Base-by-base conservation (phyloP, 2,888 invertebrate species). In the Drosophila macrospina region DNA sequence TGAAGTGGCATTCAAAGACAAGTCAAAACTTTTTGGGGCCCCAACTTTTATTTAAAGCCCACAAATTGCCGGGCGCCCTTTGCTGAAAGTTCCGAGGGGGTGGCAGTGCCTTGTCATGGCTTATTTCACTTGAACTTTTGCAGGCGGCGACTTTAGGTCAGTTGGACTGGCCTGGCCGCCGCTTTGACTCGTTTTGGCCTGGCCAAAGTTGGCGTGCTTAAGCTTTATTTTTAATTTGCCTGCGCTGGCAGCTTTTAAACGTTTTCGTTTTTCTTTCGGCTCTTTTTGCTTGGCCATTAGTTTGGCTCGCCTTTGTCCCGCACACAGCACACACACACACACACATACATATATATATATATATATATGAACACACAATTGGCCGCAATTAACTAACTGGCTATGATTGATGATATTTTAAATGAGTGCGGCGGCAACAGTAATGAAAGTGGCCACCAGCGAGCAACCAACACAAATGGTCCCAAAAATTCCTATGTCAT, bases 361-460 rank as follows among this genome's bases (percentile, higher is more conserved):
- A 13, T 16, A 20, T 20, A 20, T 20, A 20, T 20, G 6, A 39
- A 5, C 41, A 55, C 45, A 63, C 64, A 77, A 64, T 71, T 52
- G 76, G 39, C 42, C 75, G 78, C 86, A 89, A 88, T 90, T 89
- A 90, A 88, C 88, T 76, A 80, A 78, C 83, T 69, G 72, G 67
- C 83, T 74, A 85, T 90, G 90, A 90, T 90, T 90, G 90, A 90
- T 90, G 90, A 89, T 87, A 72, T 90, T 90, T 90, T 89, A 89
- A 89, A 86, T 89, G 88, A 83, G 81, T 67, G 70, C 78, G 81
- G 70, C 75, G 51, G 66, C 76, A 70, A 66, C 59, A 63, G 65
- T 66, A 69, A 62, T 65, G 65, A 71, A 75, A 72, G 64, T 65
- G 61, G 36, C 61, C 59, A 66, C 41, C 44, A 64, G 26, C 47